phyloP scores from a whole-genome alignment of 2,797 vertebrate genomes.

The Eptatretus atami region DNA sequence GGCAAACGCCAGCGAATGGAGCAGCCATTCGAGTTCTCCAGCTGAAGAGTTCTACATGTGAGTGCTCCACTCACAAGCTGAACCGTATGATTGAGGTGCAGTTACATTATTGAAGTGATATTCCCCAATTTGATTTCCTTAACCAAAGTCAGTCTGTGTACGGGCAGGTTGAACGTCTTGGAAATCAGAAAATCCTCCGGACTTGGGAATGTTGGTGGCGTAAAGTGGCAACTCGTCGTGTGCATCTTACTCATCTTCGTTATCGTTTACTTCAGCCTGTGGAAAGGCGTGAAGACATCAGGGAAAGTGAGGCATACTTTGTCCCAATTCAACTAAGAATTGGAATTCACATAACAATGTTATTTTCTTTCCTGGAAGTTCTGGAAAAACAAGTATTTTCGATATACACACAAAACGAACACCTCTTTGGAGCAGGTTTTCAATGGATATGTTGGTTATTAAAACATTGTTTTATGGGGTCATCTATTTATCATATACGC shows the following conservation, averaged over 20 bases:
- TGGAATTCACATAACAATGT: too few relatives aligned
- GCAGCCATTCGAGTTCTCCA: constrained; percentile 39
- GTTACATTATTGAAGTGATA: too few relatives aligned
- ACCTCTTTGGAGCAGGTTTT: too few relatives aligned
- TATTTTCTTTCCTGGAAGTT: too few relatives aligned
- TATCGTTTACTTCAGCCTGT: constrained; percentile 92
- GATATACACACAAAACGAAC: too few relatives aligned
- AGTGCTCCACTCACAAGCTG: constrained; percentile 18
- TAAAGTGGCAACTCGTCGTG: constrained; percentile 77
- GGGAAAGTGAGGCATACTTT: constrained; percentile 36
- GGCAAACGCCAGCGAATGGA: constrained; percentile 42
- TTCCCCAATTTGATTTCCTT: too few relatives aligned
- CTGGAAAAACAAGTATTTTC: too few relatives aligned
- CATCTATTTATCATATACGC: too few relatives aligned
- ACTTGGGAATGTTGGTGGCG: constrained; percentile 50
- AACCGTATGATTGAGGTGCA: too few relatives aligned
- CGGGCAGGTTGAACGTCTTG: constrained; percentile 43
- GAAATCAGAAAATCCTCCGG: constrained; percentile 57
- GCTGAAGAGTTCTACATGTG: constrained; percentile 98
- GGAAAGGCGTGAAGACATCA: constrained; percentile 95
- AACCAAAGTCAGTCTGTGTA: too few relatives aligned
- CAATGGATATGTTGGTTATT: too few relatives aligned
- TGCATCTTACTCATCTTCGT: constrained; percentile 77
- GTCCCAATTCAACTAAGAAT: background rate
- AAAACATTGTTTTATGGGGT: too few relatives aligned